Evolutionary conservation across 2,797 vertebrate species (phyloP), one percentile per base, ranked within the genome.

Genomic region (Sebastes reedi): DNA sequence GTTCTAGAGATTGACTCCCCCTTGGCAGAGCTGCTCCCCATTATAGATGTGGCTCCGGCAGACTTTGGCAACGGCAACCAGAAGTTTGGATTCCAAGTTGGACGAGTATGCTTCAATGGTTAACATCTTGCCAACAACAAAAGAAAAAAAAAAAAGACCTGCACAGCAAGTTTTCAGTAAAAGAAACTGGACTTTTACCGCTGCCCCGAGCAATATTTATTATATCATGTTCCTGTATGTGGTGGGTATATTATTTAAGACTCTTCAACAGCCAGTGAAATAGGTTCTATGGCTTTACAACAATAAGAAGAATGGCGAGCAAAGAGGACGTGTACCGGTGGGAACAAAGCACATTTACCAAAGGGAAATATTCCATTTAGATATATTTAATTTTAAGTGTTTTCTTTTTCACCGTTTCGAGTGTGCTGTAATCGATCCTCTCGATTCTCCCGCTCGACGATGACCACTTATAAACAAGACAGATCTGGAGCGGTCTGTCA

Each of bases 1-100:
- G 80, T 97, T 62, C 88, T 99, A 72, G 94, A 97, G 87, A 93
- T 99, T 9, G 87, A 94, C 79, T 96, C 98, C 1, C 95, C 96
- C 4, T 94, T 89, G 1, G 94, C 95, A 1, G 97, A 98, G 76
- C 93, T 96, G 72, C 95, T 99, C 32, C 98, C 98, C 4, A 83
- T 99, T 83, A 80, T 89, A 18, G 98, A 99, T 1, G 92, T 98
- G 71, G 96, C 97, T 1, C 84, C 97, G 1, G 36, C 75, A 4
- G 98, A 99, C 92, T 98, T 99, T 25, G 97, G 98, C 59, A 95
- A 90, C 65, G 88, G 67, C 83, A 97, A 95, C 91, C 97, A 99
- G 88, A 99, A 98, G 91, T 99, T 98, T 65, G 98, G 98, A 75
- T 99, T 99, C 88, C 93, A 98, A 87, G 94, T 98, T 25, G 98